A percentile compares a stretch with the other conserved stretches of the same genome.
Conservation (phyloP, 2,888 invertebrate genomes). For the Boloria selene region DNA sequence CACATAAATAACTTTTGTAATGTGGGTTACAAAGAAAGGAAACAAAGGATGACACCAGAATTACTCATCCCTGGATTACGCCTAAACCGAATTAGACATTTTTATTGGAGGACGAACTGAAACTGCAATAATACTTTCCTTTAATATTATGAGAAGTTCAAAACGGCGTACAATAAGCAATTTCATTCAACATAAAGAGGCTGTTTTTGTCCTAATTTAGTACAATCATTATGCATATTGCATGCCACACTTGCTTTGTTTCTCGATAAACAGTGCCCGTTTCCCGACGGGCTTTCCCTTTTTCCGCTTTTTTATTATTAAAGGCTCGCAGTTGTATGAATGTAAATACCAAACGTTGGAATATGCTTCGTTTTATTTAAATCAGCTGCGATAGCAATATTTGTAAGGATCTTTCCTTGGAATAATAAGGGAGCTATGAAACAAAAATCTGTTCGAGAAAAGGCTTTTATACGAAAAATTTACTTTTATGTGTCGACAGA, state of each 20-base stretch:
- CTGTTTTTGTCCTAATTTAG: slow-evolving; percentile 70
- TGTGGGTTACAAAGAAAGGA: slow-evolving; percentile 16
- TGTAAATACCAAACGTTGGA: slow-evolving; percentile 57
- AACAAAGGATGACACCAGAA: slow-evolving; percentile 19
- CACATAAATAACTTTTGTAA: slow-evolving; percentile 12
- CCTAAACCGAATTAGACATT: slow-evolving; percentile 30
- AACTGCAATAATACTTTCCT: slow-evolving; percentile 36
- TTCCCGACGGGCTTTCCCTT: slow-evolving; percentile 62
- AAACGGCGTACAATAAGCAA: slow-evolving; percentile 68
- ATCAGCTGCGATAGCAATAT: slow-evolving; percentile 14
- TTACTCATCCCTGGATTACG: slow-evolving; percentile 22
- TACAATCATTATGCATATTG: slow-evolving; percentile 79
- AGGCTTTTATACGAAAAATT: background rate
- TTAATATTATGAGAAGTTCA: slow-evolving; percentile 47
- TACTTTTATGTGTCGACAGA: background rate
- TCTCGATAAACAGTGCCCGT: slow-evolving; percentile 72
- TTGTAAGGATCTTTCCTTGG: background rate
- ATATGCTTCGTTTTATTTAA: slow-evolving; percentile 31
- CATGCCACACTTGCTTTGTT: slow-evolving; percentile 70
- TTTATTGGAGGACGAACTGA: slow-evolving; percentile 32
- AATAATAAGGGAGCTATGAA: background rate
- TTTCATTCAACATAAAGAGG: slow-evolving; percentile 64
- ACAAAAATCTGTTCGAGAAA: background rate
- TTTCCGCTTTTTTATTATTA: slow-evolving; percentile 72
- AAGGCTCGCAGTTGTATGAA: slow-evolving; percentile 62